These are phyloP conservation scores for Lota lota DNA, from an alignment of 2,113 vertebrate genomes.

Conservation along the genomic window DNA sequence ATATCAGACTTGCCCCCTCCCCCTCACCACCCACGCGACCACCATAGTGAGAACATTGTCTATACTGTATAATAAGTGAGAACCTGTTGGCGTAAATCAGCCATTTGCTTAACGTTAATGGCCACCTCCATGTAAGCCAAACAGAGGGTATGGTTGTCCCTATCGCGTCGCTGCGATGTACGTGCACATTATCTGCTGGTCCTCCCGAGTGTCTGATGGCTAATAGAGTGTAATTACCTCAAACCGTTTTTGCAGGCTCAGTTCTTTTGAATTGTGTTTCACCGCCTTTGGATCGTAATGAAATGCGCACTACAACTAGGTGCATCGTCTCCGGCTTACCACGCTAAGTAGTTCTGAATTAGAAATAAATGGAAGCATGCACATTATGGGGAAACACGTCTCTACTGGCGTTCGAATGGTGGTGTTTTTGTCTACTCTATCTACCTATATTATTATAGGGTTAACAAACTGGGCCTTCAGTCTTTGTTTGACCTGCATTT, in stretches of 20 bases:
- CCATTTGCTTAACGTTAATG: conserved; percentile 52
- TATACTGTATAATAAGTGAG: conserved; percentile 42
- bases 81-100: conserved; percentile 48
- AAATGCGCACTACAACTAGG: conserved; percentile 38
- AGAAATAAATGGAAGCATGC: not conserved
- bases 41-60: conserved; percentile 58
- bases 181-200: conserved; percentile 56
- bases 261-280: conserved; percentile 49
- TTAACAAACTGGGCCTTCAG: not conserved
- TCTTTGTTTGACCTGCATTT: not conserved
- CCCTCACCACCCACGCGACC: not conserved
- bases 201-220: conserved; percentile 53
- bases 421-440: conserved; percentile 15
- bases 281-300: conserved; percentile 3
- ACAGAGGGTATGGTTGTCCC: conserved; percentile 64
- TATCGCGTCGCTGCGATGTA: conserved; percentile 42
- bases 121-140: conserved; percentile 56
- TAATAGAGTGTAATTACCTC: conserved; percentile 60
- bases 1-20: conserved; percentile 28
- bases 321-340: conserved; percentile 28
- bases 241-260: conserved; percentile 57
- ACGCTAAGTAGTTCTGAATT: not conserved
- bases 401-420: conserved; percentile 20
- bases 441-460: not conserved
- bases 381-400: conserved; percentile 3